These are phyloP conservation scores for Venusia cambrica DNA, from an alignment of 2,888 invertebrate genomes.

Conservation along the genomic window DNA sequence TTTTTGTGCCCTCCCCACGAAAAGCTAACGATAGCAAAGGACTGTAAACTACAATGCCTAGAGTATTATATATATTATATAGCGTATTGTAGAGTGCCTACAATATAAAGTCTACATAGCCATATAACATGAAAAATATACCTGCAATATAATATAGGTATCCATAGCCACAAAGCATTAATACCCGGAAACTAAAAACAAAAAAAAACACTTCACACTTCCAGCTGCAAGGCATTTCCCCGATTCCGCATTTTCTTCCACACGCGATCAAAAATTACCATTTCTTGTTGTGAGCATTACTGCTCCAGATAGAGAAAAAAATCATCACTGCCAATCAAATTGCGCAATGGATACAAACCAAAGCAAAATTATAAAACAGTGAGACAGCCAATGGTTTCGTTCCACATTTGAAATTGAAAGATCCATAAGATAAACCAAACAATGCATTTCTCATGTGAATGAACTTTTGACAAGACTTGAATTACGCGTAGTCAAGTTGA, in stretches of 20 bases:
- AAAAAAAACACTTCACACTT: constrained; percentile 11
- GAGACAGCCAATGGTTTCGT: constrained; percentile 44
- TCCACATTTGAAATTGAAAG: constrained; percentile 51
- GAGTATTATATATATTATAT: too few relatives aligned
- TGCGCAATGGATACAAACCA: constrained; percentile 6
- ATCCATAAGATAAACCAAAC: constrained; percentile 39
- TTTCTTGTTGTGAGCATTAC: constrained; percentile 2
- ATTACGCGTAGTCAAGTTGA: constrained; percentile 1
- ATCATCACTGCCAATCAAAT: constrained; percentile 5
- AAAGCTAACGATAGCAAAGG: too few relatives aligned
- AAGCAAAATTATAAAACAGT: constrained; percentile 38
- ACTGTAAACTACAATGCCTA: too few relatives aligned
- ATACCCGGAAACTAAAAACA: constrained; percentile 10
- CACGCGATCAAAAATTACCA: constrained; percentile 9
- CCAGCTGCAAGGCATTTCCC: constrained; percentile 9
- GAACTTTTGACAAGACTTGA: constrained; percentile 6
- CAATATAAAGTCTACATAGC: too few relatives aligned
- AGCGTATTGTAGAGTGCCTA: too few relatives aligned
- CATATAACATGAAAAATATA: too few relatives aligned
- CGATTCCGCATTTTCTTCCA: constrained; percentile 17
- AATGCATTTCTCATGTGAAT: constrained; percentile 40
- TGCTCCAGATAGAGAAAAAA: constrained; percentile 1
- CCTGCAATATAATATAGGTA: too few relatives aligned
- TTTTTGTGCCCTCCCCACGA: too few relatives aligned
- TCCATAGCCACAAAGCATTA: too few relatives aligned